A percentile compares a stretch with the other conserved stretches of the same genome.
Conservation (phyloP, 2,797 vertebrate species). For the Megaceryle alcyon region DNA sequence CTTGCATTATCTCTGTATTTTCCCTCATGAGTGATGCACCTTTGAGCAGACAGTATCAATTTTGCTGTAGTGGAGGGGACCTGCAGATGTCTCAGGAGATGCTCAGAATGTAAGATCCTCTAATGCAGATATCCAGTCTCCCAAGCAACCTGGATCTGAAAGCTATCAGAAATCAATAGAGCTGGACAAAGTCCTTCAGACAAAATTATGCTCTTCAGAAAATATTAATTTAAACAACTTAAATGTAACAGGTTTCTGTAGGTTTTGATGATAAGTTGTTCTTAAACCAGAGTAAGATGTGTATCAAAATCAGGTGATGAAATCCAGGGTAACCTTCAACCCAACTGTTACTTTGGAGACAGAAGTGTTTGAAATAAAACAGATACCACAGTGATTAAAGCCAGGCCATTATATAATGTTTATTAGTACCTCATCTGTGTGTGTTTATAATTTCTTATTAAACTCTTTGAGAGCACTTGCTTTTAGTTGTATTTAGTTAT, state of each 20-base stretch:
- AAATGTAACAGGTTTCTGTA: not conserved
- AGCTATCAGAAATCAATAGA: not conserved
- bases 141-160: not conserved
- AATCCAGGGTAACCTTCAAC: not conserved
- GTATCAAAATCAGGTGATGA: not conserved
- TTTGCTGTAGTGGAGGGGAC: not conserved
- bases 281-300: not conserved
- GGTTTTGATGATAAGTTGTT: not conserved
- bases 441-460: not conserved
- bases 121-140: not conserved
- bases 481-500: not conserved
- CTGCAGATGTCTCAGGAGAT: not conserved
- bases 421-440: not conserved
- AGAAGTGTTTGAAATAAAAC: not conserved
- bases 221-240: not conserved
- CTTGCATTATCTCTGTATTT: not conserved
- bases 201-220: not conserved
- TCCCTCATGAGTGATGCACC: not conserved
- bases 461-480: not conserved
- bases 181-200: not conserved
- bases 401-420: not conserved
- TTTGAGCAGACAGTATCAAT: not conserved
- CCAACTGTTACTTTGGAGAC: accelerated
- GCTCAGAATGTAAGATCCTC: not conserved
- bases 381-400: not conserved